phyloP scores from a whole-genome alignment of 2,888 invertebrate genomes.

The Mesorhabditis belari region DNA sequence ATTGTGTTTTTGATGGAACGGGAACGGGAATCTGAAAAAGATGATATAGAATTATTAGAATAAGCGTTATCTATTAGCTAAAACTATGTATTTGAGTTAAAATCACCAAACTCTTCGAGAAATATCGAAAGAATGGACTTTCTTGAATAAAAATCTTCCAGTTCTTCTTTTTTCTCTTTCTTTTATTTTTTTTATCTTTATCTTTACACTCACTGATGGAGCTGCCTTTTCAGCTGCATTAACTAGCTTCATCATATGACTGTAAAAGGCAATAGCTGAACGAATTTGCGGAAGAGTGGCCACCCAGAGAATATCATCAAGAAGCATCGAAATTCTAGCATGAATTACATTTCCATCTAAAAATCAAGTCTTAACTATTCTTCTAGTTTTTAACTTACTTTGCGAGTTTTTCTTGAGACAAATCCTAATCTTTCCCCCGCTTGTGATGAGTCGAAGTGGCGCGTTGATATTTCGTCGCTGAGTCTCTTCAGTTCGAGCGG shows the following conservation, averaged over 20 bases:
- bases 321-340: conserved; percentile 79
- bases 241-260: conserved; percentile 72
- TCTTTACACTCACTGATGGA: conserved; percentile 7
- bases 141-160: background rate
- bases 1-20: conserved; percentile 1
- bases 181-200: background rate
- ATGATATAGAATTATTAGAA: too few species aligned
- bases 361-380: conserved; percentile 38
- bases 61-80: too few species aligned
- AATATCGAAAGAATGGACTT: background rate
- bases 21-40: conserved; percentile 6
- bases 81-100: too few species aligned
- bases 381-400: conserved; percentile 19
- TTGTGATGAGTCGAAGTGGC: conserved; percentile 82
- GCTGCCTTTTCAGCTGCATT: conserved; percentile 60
- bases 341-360: conserved; percentile 86
- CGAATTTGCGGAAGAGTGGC: conserved; percentile 53
- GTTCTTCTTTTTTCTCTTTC: conserved; percentile 1
- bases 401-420: conserved; percentile 74
- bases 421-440: conserved; percentile 86
- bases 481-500: conserved; percentile 24
- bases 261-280: conserved; percentile 69
- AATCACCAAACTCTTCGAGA: background rate
- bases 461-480: conserved; percentile 41
- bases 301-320: conserved; percentile 95